Conservation (phyloP, 2,888 invertebrate genomes). For the Lymantria monacha region DNA sequence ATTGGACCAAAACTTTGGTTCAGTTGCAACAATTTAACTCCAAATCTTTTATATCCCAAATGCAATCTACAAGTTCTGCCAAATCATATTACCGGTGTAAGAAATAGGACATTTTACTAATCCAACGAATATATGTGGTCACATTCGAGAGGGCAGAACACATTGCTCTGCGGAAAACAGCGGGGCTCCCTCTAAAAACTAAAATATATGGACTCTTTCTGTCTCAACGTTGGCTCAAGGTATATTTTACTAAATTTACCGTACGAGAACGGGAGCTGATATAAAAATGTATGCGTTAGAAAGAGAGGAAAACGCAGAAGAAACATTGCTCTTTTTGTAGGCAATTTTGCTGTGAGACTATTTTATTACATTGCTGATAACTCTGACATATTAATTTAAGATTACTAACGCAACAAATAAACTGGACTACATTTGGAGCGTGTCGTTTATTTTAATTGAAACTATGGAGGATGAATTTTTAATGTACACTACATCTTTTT, state of each 20-base stretch:
- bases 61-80: conserved; percentile 3
- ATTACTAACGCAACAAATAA: too few species aligned
- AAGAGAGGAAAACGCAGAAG: neutral
- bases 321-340: neutral
- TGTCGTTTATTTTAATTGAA: too few species aligned
- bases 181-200: conserved; percentile 32
- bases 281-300: neutral
- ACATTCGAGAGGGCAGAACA: conserved; percentile 11
- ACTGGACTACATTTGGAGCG: too few species aligned
- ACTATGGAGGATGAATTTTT: too few species aligned
- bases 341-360: neutral
- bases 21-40: neutral
- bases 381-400: too few species aligned
- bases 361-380: neutral
- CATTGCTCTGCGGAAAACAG: conserved; percentile 26
- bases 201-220: conserved; percentile 33
- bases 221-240: conserved; percentile 29
- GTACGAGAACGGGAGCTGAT: conserved; percentile 3
- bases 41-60: conserved; percentile 6
- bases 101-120: conserved; percentile 20
- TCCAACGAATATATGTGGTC: conserved; percentile 20
- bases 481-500: too few species aligned
- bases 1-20: too few species aligned
- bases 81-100: conserved; percentile 10
- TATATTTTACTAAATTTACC: conserved; percentile 37